Base-by-base conservation (phyloP, 2,888 invertebrate genomes). In the Callyntrura sp. region DNA sequence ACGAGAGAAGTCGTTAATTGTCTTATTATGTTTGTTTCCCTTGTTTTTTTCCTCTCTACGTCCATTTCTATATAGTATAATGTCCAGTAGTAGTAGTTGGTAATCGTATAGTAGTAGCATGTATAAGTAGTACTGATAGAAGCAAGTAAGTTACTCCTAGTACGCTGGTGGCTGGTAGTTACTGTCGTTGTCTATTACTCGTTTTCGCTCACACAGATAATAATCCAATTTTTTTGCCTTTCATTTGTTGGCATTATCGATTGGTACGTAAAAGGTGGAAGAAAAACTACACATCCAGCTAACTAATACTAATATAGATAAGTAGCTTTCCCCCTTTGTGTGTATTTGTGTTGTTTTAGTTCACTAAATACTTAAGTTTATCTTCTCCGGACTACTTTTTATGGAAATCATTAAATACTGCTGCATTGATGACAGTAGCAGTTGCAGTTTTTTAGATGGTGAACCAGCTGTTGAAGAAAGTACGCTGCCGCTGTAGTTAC, bases 151-250 rank as follows among this genome's bases (percentile, higher is more conserved):
- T 14, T 51, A 14, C 51, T 51, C 1, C 51, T 51, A 14, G 51
- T 51, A 51, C 14, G 9, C 12, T 51, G 11, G 11, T 5, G 55
- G 3, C 3, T 55, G 20, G 57, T 51, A 14, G 35, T 76, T 76
- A 12, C 76, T 76, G 76, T 28, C 76, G 51, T 51, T 76, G 51
- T n/a, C 51, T 25, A 48, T 76, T 76, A 51, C 35, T 3, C 51
- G 48, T 51, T n/a, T 76, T 76, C 11, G 5, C 45, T 76, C 25
- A 51, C 60, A 14, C 51, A 25, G 51, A 51, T 76, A 76, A 76
- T 76, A 76, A 76, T 76, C 76, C 76, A 76, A 76, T 76, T 76
- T 76, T 76, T 76, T 51, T 76, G 23, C 51, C 25, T 48, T 51
- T 76, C 51, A 51, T 48, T 51, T 76, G 76, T 76, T 51, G 73